Percentiles rank a stretch among this genome's conserved stretches.
phyloP scores from a whole-genome alignment of 2,888 invertebrate species.

The Eupithecia subumbrata region DNA sequence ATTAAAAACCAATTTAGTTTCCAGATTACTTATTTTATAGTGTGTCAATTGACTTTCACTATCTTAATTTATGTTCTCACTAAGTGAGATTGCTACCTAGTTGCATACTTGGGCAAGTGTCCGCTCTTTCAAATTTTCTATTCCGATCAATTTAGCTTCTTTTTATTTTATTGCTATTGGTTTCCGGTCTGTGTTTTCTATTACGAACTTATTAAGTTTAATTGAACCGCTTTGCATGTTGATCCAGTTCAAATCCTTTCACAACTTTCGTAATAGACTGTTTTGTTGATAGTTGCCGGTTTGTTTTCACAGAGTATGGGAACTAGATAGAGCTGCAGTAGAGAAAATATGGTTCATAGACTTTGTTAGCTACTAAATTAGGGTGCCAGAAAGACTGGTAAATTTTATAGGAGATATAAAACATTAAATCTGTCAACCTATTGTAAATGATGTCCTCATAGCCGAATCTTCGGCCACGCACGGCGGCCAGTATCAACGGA shows the following conservation, averaged over 20 bases:
- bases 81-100: constrained; percentile 25
- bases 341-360: not conserved
- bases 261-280: constrained; percentile 44
- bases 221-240: constrained; percentile 49
- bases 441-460: too few relatives aligned
- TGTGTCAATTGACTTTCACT: constrained; percentile 37
- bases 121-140: constrained; percentile 34
- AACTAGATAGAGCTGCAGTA: not conserved
- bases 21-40: constrained; percentile 15
- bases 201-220: constrained; percentile 48
- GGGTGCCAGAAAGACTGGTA: too few relatives aligned
- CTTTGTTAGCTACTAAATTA: not conserved
- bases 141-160: constrained; percentile 40
- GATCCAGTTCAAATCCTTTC: constrained; percentile 54
- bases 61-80: constrained; percentile 25
- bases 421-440: too few relatives aligned
- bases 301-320: not conserved
- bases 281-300: constrained; percentile 16
- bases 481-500: too few relatives aligned
- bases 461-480: too few relatives aligned
- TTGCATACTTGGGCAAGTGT: constrained; percentile 15
- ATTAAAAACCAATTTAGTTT: constrained; percentile 8
- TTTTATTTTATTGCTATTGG: constrained; percentile 40
- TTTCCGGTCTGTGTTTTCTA: constrained; percentile 47
- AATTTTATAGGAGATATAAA: too few relatives aligned